phyloP scores from a whole-genome alignment of 2,113 vertebrate genomes.

The Pavo muticus region DNA sequence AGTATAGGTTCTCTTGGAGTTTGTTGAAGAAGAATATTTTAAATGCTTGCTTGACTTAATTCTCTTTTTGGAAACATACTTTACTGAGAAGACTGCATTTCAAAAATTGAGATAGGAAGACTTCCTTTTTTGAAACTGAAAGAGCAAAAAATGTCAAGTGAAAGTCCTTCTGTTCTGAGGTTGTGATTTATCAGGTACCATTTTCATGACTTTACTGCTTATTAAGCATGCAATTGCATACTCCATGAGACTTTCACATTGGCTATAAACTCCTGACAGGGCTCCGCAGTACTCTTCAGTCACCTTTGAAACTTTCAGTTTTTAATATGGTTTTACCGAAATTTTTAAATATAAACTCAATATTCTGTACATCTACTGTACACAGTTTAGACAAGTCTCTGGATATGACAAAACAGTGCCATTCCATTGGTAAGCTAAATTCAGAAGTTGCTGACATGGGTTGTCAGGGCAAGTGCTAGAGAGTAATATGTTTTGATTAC shows the following conservation, averaged over 20 bases:
- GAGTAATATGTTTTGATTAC: background rate
- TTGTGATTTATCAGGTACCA: background rate
- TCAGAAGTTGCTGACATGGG: background rate
- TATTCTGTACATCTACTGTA: background rate
- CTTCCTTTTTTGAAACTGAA: background rate
- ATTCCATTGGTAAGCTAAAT: background rate
- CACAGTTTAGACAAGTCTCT: background rate
- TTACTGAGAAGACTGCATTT: background rate
- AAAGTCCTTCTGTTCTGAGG: background rate
- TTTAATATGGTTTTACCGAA: background rate
- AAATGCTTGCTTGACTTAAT: background rate
- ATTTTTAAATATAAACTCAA: background rate
- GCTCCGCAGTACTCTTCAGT: background rate
- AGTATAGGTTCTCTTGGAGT: background rate
- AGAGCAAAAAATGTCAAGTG: background rate
- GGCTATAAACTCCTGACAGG: background rate
- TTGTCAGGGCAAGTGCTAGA: background rate
- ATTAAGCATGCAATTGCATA: background rate
- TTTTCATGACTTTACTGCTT: background rate
- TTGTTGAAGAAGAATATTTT: background rate
- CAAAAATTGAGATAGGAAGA: background rate
- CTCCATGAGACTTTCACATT: background rate
- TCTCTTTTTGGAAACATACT: background rate
- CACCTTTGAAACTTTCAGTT: background rate
- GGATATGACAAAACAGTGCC: background rate